Base-by-base conservation (phyloP, 2,888 invertebrate species). In the Eurytoma adleriae region DNA sequence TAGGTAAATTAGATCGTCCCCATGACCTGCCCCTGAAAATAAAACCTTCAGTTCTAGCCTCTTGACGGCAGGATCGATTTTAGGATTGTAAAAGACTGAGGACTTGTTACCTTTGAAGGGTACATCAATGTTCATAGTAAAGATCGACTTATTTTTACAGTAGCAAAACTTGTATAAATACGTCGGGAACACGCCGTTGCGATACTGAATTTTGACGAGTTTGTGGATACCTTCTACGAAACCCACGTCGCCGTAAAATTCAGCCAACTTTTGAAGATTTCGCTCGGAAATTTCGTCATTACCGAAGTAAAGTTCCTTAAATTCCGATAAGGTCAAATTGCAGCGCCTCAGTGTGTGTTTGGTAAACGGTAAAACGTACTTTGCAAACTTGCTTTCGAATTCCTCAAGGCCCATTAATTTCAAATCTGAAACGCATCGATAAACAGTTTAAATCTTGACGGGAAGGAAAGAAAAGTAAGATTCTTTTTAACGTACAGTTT, bases 81-180 rank as follows among this genome's bases (percentile, higher is more conserved):
- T 30, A 30, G 4, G 30, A 3, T 3, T 5, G 3, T 3, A 30
- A 30, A 30, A 2, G 3, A 0, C 30, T 3, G 5, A 7, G 5
- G 7, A 3, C 4, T 30, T 30, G 3, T 30, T 30, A 30, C 30
- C 30, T 30, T 30, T 30, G 30, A 30, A 30, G 4, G 30, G 30
- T 30, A 30, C 30, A 30, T 30, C 30, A 3, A 30, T 7, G 4
- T 30, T 7, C 30, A 30, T 30, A 7, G 5, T 30, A 0, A 30
- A 30, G 30, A 7, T 30, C 5, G 71, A 50, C n/a, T 56, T 10
- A 16, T 71, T 61, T 14, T 80, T 82, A 1, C 86, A 85, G 73
- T 85, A 87, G 13, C 84, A 83, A 71, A 89, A 87, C 69, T 85
- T 83, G 57, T 89, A 90, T 1, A 87, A 56, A 64, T 87, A 89